Percentiles rank a stretch among this genome's conserved stretches.
These are phyloP conservation scores for Anneissia japonica DNA, from an alignment of 35 echinoderm and acorn worm species.

Conservation along the genomic window DNA sequence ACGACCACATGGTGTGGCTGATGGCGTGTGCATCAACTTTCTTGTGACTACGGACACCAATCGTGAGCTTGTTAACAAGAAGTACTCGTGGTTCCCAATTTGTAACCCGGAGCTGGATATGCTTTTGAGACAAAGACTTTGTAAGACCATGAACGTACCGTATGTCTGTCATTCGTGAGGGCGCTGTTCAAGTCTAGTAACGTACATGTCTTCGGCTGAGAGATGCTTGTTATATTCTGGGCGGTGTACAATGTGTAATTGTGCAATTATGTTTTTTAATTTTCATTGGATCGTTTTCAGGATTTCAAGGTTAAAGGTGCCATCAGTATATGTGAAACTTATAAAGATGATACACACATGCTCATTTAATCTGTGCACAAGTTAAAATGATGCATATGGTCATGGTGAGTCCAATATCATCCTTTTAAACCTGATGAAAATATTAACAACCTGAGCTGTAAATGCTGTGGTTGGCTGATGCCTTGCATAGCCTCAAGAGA, in stretches of 20 bases:
- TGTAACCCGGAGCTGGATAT: constrained; percentile 61
- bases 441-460: too few species aligned
- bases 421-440: too few species aligned
- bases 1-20: constrained; percentile 51
- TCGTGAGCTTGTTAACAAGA: constrained; percentile 68
- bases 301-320: too few species aligned
- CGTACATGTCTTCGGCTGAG: not conserved
- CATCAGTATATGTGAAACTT: too few species aligned
- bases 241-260: not conserved
- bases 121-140: constrained; percentile 27
- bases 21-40: constrained; percentile 75
- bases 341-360: too few species aligned
- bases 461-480: too few species aligned
- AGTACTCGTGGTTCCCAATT: constrained; percentile 68
- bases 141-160: constrained; percentile 20
- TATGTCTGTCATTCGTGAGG: constrained; percentile 13
- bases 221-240: not conserved
- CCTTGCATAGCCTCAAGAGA: too few species aligned
- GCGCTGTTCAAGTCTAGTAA: not conserved
- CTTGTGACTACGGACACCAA: constrained; percentile 57
- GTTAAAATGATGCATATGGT: too few species aligned
- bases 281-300: too few species aligned
- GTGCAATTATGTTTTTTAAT: not conserved
- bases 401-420: too few species aligned
- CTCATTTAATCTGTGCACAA: too few species aligned